phyloP scores from a whole-genome alignment of 2,113 vertebrate genomes.

The Myxocyprinus asiaticus region DNA sequence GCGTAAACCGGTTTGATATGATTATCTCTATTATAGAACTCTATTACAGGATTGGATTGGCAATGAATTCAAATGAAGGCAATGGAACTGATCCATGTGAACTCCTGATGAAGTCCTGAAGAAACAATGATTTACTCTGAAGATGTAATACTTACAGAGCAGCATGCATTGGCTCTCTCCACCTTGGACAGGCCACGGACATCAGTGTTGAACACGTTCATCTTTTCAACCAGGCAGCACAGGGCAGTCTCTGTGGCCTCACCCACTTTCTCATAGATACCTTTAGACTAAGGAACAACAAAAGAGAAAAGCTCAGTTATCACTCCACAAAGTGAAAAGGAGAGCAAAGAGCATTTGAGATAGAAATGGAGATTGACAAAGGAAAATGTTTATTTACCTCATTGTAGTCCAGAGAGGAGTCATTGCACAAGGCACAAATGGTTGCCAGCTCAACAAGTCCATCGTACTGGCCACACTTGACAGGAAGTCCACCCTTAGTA shows the following conservation, averaged over 20 bases:
- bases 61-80: neutral
- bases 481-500: conserved; percentile 70
- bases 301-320: neutral
- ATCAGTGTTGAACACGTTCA: conserved; percentile 93
- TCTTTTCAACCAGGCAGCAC: conserved; percentile 91
- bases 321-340: neutral
- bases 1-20: too few relatives aligned
- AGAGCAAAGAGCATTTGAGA: neutral
- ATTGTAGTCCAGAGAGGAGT: conserved; percentile 92
- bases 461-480: conserved; percentile 85
- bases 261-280: conserved; percentile 91
- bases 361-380: too few relatives aligned
- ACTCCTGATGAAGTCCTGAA: neutral
- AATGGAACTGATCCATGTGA: neutral
- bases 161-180: conserved; percentile 87
- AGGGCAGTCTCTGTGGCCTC: conserved; percentile 91
- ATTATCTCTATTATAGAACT: too few relatives aligned
- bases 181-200: conserved; percentile 84
- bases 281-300: conserved; percentile 78
- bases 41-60: too few relatives aligned
- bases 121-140: neutral
- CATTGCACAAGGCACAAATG: conserved; percentile 93
- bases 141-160: conserved; percentile 74
- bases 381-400: conserved; percentile 73
- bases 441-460: conserved; percentile 91